Evolutionary conservation across 2,797 vertebrate species (phyloP), one percentile per base, ranked within the genome.

Genomic region (Silurus lanzhouensis): DNA sequence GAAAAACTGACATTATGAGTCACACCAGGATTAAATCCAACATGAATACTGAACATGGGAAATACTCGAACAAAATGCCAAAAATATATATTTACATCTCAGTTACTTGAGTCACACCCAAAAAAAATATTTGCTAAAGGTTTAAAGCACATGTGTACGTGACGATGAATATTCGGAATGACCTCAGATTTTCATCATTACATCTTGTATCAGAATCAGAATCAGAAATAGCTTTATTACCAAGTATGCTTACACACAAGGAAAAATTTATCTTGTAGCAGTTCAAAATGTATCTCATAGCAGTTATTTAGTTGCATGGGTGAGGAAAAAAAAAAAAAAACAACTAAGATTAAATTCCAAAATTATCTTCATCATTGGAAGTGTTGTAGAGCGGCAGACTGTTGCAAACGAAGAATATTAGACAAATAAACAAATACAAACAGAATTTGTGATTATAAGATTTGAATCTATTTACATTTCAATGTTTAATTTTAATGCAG

Each of bases 81-180:
- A 71, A 58, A 82, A 57, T 46, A 48, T 15, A 3, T 25, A 20
- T 78, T 77, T 60, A 31, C 17, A 12, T 61, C 31, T 82, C 13
- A 46, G 14, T 48, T 38, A 52, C 27, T 58, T 10, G 7, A 44
- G 7, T 77, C 27, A 19, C 38, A 57, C 20, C 22, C 55, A 57
- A 8, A 57, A 60, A 44, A 67, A 22, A n/a, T n/a, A 74, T 12
- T 31, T 52, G 48, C 46, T 31, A 61, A 61, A 20, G 19, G 68
- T 75, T 76, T 67, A 77, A 67, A 67, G 31, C 5, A 0, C n/a
- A n/a, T 17, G 61, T 67, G 74, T 67, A 57, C 61, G 67, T 57
- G 44, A 78, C 60, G 83, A 1, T 66, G 60, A 31, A 25, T 27
- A 61, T 74, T 63, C 81, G 72, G 55, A 82, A 48, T n/a, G 46